phyloP scores from a whole-genome alignment of 2,888 invertebrate genomes.

The Drosophila nr. perissopoda region DNA sequence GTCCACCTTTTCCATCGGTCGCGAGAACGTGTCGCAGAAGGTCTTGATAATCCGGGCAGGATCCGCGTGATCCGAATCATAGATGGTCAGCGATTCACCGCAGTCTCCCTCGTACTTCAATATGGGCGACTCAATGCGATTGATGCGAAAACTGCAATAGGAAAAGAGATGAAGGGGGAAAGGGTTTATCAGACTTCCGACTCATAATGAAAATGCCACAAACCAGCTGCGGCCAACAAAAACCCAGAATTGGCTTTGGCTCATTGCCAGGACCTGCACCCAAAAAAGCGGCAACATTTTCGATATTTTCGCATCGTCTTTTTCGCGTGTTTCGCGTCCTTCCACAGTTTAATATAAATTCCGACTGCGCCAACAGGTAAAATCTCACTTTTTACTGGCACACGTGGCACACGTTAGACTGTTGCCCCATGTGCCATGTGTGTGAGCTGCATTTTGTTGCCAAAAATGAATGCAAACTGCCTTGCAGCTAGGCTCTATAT shows the following conservation, averaged over 20 bases:
- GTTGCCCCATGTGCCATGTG: conserved; percentile 30
- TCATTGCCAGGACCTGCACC: conserved; percentile 33
- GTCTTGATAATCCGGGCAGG: conserved; percentile 96
- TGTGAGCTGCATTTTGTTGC: conserved; percentile 52
- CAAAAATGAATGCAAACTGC: conserved; percentile 62
- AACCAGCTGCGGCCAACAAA: conserved; percentile 3
- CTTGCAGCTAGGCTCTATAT: conserved; percentile 30
- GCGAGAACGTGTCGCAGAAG: conserved; percentile 96
- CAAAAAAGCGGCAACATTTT: conserved; percentile 1
- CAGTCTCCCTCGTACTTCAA: conserved; percentile 94
- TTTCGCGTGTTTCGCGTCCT: conserved; percentile 12
- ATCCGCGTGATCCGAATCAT: conserved; percentile 94
- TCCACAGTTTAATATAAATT: conserved; percentile 68
- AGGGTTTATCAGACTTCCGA: neutral
- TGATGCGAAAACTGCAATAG: conserved; percentile 91
- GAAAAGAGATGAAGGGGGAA: neutral
- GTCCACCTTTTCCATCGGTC: conserved; percentile 96
- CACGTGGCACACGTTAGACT: conserved; percentile 58
- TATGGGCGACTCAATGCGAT: conserved; percentile 95
- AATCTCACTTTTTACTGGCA: conserved; percentile 51
- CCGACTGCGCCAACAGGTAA: conserved; percentile 63
- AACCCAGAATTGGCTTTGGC: conserved; percentile 36
- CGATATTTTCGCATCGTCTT: conserved; percentile 6
- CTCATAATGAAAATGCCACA: conserved; percentile 25
- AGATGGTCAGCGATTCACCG: conserved; percentile 94